phyloP scores from a whole-genome alignment of 2,797 vertebrate species.

The Melanotaenia maccullochi region DNA sequence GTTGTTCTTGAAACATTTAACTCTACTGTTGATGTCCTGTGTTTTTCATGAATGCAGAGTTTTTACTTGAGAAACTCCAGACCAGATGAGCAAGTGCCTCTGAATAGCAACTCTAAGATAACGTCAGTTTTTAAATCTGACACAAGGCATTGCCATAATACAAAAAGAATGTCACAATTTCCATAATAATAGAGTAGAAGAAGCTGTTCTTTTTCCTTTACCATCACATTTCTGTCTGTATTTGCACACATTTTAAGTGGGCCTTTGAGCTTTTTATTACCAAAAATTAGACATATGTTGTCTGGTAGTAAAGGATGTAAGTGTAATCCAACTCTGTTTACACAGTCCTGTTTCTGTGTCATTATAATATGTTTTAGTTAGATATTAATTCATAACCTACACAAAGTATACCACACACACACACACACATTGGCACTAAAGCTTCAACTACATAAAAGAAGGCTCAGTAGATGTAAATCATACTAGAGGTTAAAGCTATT shows the following conservation, averaged over 20 bases:
- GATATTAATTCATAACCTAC: neutral
- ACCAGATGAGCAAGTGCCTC: constrained; percentile 10
- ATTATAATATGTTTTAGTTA: neutral
- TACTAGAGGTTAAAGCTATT: neutral
- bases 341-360: neutral
- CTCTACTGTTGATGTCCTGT: neutral
- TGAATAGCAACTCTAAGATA: constrained; percentile 34
- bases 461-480: neutral
- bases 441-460: too few species aligned
- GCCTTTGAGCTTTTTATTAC: constrained; percentile 43
- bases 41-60: neutral
- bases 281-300: constrained; percentile 2
- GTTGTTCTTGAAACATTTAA: neutral
- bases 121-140: constrained; percentile 18
- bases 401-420: neutral
- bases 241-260: constrained; percentile 23
- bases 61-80: constrained; percentile 28
- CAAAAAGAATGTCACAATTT: constrained; percentile 33
- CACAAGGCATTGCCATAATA: constrained; percentile 25
- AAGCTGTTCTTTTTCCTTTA: constrained; percentile 18
- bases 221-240: constrained; percentile 10
- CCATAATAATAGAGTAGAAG: too few species aligned
- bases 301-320: neutral
- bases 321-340: neutral
- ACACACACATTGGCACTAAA: too few species aligned